Base-by-base conservation (phyloP, 2,797 vertebrate species). In the Hyperoplus lanceolatus region DNA sequence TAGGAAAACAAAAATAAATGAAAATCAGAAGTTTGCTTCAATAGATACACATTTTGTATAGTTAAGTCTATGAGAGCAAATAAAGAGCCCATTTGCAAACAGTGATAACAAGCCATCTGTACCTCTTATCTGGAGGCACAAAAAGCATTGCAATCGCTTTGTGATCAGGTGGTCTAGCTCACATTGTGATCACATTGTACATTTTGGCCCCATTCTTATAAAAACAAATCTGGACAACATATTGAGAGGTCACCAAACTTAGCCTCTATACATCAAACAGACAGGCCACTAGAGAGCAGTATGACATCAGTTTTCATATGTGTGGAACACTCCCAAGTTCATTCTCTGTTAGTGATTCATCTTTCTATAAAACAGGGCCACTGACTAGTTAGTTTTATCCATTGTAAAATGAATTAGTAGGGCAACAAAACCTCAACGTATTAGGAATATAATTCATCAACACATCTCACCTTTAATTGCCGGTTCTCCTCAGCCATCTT, bases 401-500 rank as follows among this genome's bases (percentile, higher is more conserved):
- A 39, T 9, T 41, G 39, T 29, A 21, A 64, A 70, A 48, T 14
- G 15, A 13, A 29, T 18, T 10, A 12, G 13, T 29, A 14, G 61
- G 9, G 49, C 10, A 16, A 38, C 56, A 29, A 6, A 5, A 42
- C 64, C 43, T 57, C 10, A 45, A 38, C 11, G 15, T 3, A 15
- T 43, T 12, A n/a, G 7, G 1, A 48, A 39, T 13, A 16, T 21
- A 1, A 38, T 7, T 54, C 4, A 4, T 45, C 11, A 67, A 14
- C 49, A 43, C 8, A 3, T 76, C 85, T 57, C 11, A 99, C 98
- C 96, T 96, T 98, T 93, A 99, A 95, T 89, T 97, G 96, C 85
- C 96, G 96, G 91, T 99, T 98, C 92, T 99, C 98, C 39, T 98
- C 97, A 2, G 92, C 91, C 80, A 99, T 91, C 93, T 97, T 99